Percentiles rank a stretch among this genome's conserved stretches.
Conservation (phyloP, 1,140 invertebrate genomes). For the Diabrotica undecimpunctata region DNA sequence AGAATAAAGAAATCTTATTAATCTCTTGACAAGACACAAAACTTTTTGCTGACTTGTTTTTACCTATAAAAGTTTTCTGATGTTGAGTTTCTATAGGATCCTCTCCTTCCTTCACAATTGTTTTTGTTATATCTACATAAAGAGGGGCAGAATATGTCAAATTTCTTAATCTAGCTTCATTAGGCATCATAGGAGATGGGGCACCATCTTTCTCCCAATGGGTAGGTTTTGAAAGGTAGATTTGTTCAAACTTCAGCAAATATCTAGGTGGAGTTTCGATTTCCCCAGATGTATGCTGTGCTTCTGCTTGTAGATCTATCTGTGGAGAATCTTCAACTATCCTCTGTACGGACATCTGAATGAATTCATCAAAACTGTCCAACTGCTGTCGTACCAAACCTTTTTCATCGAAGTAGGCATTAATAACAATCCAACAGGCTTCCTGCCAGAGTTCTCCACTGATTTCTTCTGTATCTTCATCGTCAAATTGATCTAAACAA, state of each 20-base stretch:
- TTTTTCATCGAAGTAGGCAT: conserved; percentile 99
- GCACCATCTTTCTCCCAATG: conserved; percentile 99
- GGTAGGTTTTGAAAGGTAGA: conserved; percentile 97
- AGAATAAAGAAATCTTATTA: too few species aligned
- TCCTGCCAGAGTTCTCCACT: conserved; percentile 97
- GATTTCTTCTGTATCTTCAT: conserved; percentile 84
- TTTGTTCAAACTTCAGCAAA: conserved; percentile 96
- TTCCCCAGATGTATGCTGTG: conserved; percentile 89
- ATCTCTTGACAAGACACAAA: too few species aligned
- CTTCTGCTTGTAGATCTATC: conserved; percentile 96
- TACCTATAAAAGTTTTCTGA: conserved; percentile 96
- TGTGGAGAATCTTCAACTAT: conserved; percentile 98
- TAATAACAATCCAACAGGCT: conserved; percentile 99
- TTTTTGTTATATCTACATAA: conserved; percentile 98
- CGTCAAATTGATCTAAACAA: conserved; percentile 62
- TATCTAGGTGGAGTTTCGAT: conserved; percentile 91
- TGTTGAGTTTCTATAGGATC: conserved; percentile 90
- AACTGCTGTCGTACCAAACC: conserved; percentile 97
- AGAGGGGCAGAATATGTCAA: conserved; percentile 94
- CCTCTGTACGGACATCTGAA: conserved; percentile 98
- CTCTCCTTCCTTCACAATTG: conserved; percentile 84
- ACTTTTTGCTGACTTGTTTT: not conserved
- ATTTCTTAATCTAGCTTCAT: conserved; percentile 88
- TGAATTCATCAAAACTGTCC: conserved; percentile 99
- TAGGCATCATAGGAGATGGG: conserved; percentile 98